Evolutionary conservation across 2,888 invertebrate species (phyloP).

Genomic region (Polydrusus tereticollis): DNA sequence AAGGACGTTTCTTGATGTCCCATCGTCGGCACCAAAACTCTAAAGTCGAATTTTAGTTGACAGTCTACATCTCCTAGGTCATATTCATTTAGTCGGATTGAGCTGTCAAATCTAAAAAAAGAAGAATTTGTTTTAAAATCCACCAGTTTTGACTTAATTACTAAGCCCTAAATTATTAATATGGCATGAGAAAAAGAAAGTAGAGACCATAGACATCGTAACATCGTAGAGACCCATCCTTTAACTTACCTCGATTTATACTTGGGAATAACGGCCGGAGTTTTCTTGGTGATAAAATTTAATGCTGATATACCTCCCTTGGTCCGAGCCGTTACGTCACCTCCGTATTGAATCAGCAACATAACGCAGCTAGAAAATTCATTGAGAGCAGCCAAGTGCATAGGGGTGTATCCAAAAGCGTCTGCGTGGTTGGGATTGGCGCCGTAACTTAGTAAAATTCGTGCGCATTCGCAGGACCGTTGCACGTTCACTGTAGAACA

Average conservation of each 20-base stretch:
- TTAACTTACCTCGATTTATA: constrained; percentile 66
- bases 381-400: constrained; percentile 87
- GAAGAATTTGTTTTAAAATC: background rate
- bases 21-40: constrained; percentile 73
- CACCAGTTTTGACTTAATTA: too few species aligned
- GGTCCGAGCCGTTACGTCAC: constrained; percentile 84
- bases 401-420: constrained; percentile 84
- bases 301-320: constrained; percentile 85
- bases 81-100: constrained; percentile 76
- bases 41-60: constrained; percentile 79
- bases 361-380: constrained; percentile 84
- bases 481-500: constrained; percentile 85
- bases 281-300: constrained; percentile 86
- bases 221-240: background rate
- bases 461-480: constrained; percentile 78
- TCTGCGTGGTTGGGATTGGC: constrained; percentile 83
- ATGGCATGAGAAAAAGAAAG: too few species aligned
- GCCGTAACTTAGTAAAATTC: constrained; percentile 75
- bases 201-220: too few species aligned
- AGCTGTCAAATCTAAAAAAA: constrained; percentile 46
- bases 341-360: constrained; percentile 81
- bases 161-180: too few species aligned
- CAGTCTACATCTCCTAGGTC: constrained; percentile 90
- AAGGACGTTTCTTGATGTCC: constrained; percentile 81
- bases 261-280: constrained; percentile 84